Base-by-base conservation (phyloP, 2,888 invertebrate species). In the Mythimna albipuncta region DNA sequence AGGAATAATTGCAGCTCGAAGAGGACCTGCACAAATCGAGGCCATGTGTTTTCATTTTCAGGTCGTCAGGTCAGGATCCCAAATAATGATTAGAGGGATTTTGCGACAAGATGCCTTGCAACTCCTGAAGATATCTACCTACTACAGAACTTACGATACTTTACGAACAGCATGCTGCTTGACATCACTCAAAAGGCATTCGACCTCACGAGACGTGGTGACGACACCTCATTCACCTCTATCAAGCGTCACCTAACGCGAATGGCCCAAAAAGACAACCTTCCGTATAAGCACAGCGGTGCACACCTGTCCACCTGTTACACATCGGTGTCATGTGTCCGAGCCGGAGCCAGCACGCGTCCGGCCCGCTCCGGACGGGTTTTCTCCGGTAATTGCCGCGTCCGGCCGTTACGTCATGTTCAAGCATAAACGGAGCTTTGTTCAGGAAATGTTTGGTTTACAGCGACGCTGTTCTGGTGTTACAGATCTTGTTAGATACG, bases 321-420 rank as follows among this genome's bases (percentile, higher is more conserved):
- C 83, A 67, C 79, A 74, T 74, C n/a, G 64, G 64, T 68, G 69
- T 69, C 76, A 65, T 64, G 69, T 72, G 84, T 64, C 71, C 75
- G 67, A 72, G 38, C 44, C 68, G 70, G 70, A 82, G 79, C 75
- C 76, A 70, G 80, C 57, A 74, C 77, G 72, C 86, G 84, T 74
- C 67, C 59, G 21, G 72, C 64, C 65, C 64, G 64, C 67, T 69
- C 69, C 72, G 19, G 74, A 68, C 87, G 76, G 73, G 87, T 86
- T 90, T 89, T 89, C 89, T 86, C 90, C 87, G 68, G 83, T 88
- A 86, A 89, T 89, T 83, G 85, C 80, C 63, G 77, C 81, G 70
- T 79, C 81, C 80, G 83, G 80, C 52, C 55, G 32, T 83, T 83
- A 66, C 83, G 69, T 80, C 75, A 75, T 64, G 72, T 77, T 61